phyloP scores from a whole-genome alignment of 2,797 vertebrate genomes.

The Sternotherus odoratus region DNA sequence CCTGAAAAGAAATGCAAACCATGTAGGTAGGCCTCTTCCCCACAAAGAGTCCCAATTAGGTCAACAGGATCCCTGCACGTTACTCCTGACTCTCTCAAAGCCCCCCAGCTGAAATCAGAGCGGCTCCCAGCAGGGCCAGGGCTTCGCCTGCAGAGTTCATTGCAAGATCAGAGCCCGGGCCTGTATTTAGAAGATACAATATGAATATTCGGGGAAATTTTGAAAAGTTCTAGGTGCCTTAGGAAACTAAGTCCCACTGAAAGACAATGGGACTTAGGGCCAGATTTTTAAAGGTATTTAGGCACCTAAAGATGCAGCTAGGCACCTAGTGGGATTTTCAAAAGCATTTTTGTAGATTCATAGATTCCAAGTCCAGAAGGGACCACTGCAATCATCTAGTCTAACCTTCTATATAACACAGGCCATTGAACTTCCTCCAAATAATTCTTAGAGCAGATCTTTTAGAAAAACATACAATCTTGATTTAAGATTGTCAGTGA shows the following conservation, averaged over 20 bases:
- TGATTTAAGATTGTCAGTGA: not conserved
- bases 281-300: not conserved
- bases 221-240: fast-evolving
- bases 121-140: fast-evolving
- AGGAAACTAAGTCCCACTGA: not conserved
- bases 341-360: too few relatives aligned
- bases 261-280: not conserved
- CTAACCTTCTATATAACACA: too few relatives aligned
- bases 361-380: too few relatives aligned
- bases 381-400: too few relatives aligned
- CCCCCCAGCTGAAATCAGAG: not conserved
- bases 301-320: not conserved
- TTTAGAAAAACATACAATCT: not conserved
- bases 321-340: not conserved
- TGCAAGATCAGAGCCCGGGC: not conserved
- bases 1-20: not conserved
- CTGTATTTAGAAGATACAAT: not conserved
- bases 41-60: not conserved
- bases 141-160: fast-evolving
- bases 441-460: too few relatives aligned
- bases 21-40: fast-evolving
- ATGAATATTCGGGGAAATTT: fast-evolving
- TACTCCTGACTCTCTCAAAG: fast-evolving
- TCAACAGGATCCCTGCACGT: fast-evolving
- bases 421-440: too few relatives aligned